These are phyloP conservation scores for Apamea anceps DNA, from an alignment of 2,888 invertebrate species.

Conservation along the genomic window DNA sequence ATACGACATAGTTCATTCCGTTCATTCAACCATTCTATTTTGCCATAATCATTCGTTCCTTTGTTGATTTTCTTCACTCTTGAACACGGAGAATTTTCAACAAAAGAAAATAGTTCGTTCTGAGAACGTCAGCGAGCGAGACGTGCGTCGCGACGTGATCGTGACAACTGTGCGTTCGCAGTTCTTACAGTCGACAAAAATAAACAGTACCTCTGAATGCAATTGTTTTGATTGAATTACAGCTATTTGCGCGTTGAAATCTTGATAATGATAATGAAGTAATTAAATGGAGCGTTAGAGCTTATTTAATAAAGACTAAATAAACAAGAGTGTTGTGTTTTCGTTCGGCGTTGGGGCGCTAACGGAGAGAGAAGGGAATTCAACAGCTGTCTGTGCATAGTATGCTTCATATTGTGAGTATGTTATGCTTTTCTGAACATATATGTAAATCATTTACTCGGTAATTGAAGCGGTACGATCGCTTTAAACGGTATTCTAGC, in stretches of 20 bases:
- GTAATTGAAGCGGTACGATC: slow-evolving; percentile 1
- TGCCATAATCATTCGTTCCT: slow-evolving; percentile 34
- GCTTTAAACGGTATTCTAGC: background rate
- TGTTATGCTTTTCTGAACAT: slow-evolving; percentile 58
- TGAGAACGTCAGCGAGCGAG: slow-evolving; percentile 80
- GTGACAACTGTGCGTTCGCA: slow-evolving; percentile 88
- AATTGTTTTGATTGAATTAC: slow-evolving; percentile 64
- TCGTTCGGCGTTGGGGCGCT: slow-evolving; percentile 78
- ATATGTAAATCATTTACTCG: slow-evolving; percentile 8
- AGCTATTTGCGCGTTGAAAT: slow-evolving; percentile 66
- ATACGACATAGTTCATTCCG: background rate
- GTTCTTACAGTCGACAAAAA: slow-evolving; percentile 71
- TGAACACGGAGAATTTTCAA: slow-evolving; percentile 22
- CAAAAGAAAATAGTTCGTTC: slow-evolving; percentile 64
- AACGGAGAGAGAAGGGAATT: slow-evolving; percentile 77
- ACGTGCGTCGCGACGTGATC: slow-evolving; percentile 82
- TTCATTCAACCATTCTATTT: slow-evolving; percentile 43
- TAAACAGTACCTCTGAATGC: slow-evolving; percentile 63
- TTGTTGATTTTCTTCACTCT: slow-evolving; percentile 47
- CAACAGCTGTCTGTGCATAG: slow-evolving; percentile 86
- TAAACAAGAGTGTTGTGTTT: slow-evolving; percentile 84
- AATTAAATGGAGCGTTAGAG: slow-evolving; percentile 54
- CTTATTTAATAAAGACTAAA: slow-evolving; percentile 71
- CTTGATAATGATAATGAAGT: slow-evolving; percentile 54
- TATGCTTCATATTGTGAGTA: slow-evolving; percentile 88